Percentiles rank a stretch among this genome's conserved stretches.
Evolutionary conservation across 2,797 vertebrate genomes (phyloP).

Genomic region (Acanthis flammea): DNA sequence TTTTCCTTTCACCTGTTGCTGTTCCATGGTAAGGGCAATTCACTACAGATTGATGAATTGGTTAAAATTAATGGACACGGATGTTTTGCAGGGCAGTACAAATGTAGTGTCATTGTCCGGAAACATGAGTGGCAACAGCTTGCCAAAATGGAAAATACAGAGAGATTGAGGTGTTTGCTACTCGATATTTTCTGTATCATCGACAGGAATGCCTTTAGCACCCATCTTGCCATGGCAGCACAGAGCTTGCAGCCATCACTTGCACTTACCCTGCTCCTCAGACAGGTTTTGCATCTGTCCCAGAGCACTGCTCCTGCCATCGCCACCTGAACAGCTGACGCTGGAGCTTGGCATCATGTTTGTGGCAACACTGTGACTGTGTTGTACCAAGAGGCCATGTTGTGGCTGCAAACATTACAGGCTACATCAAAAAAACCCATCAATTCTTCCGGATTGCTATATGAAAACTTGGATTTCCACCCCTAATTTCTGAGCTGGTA

Average conservation of each 20-base stretch:
- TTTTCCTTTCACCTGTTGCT: not conserved
- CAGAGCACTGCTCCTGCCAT: rapidly evolving
- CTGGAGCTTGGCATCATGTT: not conserved
- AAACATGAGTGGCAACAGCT: not conserved
- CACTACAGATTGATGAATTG: not conserved
- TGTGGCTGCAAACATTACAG: not conserved
- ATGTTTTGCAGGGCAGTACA: not conserved
- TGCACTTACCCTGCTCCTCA: not conserved
- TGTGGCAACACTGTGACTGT: not conserved
- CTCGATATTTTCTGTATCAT: not conserved
- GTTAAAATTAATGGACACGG: not conserved
- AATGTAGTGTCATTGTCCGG: not conserved
- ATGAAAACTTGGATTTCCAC: not conserved
- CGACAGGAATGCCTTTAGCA: not conserved
- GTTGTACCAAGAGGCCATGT: rapidly evolving
- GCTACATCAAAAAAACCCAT: not conserved
- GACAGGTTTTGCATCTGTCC: not conserved
- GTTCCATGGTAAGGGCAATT: not conserved
- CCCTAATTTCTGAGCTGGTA: not conserved
- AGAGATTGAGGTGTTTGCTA: not conserved
- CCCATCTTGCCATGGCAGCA: not conserved
- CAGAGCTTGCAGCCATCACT: not conserved
- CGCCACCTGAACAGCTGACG: not conserved
- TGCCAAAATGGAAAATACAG: not conserved
- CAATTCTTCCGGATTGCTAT: not conserved